Evolutionary conservation across 2,113 vertebrate species (phyloP).

Genomic region (Mus pahari): DNA sequence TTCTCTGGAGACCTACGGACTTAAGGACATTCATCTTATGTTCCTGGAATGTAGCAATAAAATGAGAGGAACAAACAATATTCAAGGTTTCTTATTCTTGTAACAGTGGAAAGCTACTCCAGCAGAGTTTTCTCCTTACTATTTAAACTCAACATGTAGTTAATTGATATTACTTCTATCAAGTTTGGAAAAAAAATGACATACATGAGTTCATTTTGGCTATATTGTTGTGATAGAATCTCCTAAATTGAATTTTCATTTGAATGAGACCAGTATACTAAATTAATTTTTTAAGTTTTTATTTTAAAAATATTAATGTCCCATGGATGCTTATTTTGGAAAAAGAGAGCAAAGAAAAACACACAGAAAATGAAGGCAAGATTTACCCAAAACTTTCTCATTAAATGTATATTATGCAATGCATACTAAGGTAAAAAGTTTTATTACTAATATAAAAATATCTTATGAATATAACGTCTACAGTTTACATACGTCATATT

Average conservation of each 20-base stretch:
- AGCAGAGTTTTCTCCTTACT: background rate
- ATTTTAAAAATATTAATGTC: background rate
- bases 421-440: background rate
- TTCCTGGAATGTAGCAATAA: background rate
- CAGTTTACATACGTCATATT: background rate
- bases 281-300: background rate
- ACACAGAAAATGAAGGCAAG: background rate
- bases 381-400: background rate
- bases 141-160: conserved; percentile 3
- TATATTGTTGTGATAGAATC: background rate
- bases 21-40: background rate
- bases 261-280: background rate
- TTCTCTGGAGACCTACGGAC: background rate
- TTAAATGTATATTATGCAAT: background rate
- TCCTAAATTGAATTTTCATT: background rate
- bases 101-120: background rate
- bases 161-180: background rate
- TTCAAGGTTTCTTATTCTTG: background rate
- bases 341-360: background rate
- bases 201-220: background rate
- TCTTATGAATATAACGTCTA: background rate
- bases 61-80: background rate
- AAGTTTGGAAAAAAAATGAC: conserved; percentile 1
- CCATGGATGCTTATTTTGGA: background rate
- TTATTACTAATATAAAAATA: background rate